Evolutionary conservation across 2,113 vertebrate genomes (phyloP).

Genomic region (Cephalopterus ornatus): DNA sequence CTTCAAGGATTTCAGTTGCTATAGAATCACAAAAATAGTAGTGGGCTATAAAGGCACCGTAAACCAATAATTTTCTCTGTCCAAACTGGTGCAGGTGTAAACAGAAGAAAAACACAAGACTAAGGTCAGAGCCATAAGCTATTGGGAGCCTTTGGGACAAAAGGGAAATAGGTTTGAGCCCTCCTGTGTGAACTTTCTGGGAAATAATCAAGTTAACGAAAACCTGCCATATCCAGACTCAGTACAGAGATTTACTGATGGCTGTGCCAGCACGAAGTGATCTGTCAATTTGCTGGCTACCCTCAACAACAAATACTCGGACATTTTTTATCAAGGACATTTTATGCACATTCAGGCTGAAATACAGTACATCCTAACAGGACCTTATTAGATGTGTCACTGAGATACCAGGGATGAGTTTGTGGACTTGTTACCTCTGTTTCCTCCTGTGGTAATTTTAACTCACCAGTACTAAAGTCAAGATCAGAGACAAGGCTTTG

Average conservation of each 20-base stretch:
- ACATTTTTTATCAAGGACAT: background rate
- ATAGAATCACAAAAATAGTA: background rate
- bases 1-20: conserved; percentile 1
- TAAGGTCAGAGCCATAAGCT: background rate
- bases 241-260: background rate
- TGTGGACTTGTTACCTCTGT: background rate
- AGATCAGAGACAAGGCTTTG: background rate
- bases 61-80: background rate
- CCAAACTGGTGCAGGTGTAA: background rate
- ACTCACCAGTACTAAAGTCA: background rate
- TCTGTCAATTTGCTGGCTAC: background rate
- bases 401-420: background rate
- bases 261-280: background rate
- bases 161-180: background rate
- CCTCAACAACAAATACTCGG: background rate
- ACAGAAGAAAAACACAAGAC: background rate
- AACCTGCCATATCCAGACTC: background rate
- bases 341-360: background rate
- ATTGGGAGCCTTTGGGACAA: background rate
- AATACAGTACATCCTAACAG: background rate
- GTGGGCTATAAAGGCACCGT: background rate
- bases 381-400: background rate
- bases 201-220: conserved; percentile 28
- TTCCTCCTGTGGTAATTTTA: background rate
- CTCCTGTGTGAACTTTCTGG: background rate